Conservation (phyloP, 2,113 vertebrate genomes). For the Tringa solitaria region DNA sequence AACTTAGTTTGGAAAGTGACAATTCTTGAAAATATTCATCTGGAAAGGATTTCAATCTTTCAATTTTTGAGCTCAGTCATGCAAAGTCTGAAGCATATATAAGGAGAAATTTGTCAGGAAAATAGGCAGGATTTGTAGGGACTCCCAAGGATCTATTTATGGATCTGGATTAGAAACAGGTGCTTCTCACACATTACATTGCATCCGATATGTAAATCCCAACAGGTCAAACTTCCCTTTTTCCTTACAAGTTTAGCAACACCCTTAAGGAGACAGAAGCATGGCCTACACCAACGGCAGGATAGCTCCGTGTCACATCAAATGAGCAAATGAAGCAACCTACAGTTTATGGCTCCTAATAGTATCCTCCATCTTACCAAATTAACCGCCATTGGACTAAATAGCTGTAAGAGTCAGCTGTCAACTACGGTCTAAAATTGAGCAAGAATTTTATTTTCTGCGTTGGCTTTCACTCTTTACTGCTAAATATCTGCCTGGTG, state of each 20-base stretch:
- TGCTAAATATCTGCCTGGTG: background rate
- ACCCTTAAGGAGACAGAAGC: background rate
- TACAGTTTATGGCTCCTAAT: background rate
- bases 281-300: background rate
- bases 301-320: background rate
- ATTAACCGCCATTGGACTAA: background rate
- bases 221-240: background rate
- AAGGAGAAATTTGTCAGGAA: background rate
- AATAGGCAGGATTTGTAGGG: background rate
- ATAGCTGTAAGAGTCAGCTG: background rate
- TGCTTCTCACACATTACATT: background rate
- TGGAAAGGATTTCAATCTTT: background rate
- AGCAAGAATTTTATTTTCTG: background rate
- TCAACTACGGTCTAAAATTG: background rate
- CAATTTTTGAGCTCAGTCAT: background rate
- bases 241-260: background rate
- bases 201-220: background rate
- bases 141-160: background rate
- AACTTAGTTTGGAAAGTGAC: background rate
- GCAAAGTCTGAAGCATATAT: background rate
- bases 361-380: background rate
- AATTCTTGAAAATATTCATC: background rate
- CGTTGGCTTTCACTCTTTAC: background rate
- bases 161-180: background rate
- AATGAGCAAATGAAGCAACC: background rate